Conservation (phyloP, 1,140 invertebrate species). For the Drosophila baimaii region DNA sequence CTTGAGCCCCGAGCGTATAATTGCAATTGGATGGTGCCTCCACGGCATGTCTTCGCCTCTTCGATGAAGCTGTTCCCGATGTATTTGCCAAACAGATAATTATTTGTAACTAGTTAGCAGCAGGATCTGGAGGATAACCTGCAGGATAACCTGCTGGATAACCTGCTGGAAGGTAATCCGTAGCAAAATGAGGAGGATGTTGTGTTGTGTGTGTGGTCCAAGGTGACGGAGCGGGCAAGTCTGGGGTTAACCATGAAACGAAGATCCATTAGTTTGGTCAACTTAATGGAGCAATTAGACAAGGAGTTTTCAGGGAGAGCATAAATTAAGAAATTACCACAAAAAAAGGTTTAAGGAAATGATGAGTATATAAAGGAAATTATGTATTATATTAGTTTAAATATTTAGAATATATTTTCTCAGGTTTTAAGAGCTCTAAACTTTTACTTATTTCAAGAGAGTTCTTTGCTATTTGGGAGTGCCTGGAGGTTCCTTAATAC, state of each 20-base stretch:
- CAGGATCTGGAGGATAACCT: slow-evolving; percentile 61
- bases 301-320: not conserved
- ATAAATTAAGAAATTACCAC: slow-evolving; percentile 11
- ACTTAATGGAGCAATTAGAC: slow-evolving; percentile 33
- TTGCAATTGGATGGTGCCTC: slow-evolving; percentile 58
- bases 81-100: slow-evolving; percentile 78
- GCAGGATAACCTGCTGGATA: slow-evolving; percentile 15
- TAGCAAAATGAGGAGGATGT: not conserved
- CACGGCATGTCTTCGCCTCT: not conserved
- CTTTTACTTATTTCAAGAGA: too few relatives aligned
- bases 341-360: too few relatives aligned
- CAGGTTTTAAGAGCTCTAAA: not conserved
- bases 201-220: slow-evolving; percentile 29
- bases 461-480: too few relatives aligned
- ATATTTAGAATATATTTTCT: not conserved
- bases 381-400: not conserved
- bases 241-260: slow-evolving; percentile 69
- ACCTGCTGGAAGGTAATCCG: not conserved
- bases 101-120: slow-evolving; percentile 74
- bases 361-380: not conserved
- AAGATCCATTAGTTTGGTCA: slow-evolving; percentile 50
- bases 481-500: too few relatives aligned
- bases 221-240: slow-evolving; percentile 65
- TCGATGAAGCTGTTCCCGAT: slow-evolving; percentile 44
- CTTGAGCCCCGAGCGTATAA: slow-evolving; percentile 56